A percentile compares a stretch with the other conserved stretches of the same genome.
Evolutionary conservation across 2,113 vertebrate genomes (phyloP).

Genomic region (Larimichthys polyactis): DNA sequence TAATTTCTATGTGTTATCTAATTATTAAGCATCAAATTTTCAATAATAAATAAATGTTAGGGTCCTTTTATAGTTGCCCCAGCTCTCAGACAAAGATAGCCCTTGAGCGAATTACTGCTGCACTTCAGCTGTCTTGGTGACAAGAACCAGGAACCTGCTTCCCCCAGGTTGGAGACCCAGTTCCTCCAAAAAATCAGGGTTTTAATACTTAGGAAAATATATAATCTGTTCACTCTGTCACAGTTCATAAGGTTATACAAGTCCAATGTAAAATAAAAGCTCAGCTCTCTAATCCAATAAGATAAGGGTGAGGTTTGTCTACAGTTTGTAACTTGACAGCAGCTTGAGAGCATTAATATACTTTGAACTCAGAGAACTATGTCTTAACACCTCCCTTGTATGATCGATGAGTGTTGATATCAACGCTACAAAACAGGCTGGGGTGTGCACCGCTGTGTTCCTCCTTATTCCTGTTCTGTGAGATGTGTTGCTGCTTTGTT

Average conservation of each 20-base stretch:
- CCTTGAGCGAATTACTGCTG: not conserved
- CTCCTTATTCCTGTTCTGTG: slow-evolving; percentile 56
- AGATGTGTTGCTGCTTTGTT: slow-evolving; percentile 63
- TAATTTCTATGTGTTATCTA: no score
- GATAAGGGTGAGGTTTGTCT: not conserved
- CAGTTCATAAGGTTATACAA: not conserved
- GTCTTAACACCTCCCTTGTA: slow-evolving; percentile 10
- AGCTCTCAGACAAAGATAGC: not conserved
- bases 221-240: not conserved
- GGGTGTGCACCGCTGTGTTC: slow-evolving; percentile 48
- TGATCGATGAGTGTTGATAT: slow-evolving; percentile 43
- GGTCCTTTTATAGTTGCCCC: not conserved
- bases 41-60: not conserved
- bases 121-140: slow-evolving; percentile 10
- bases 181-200: not conserved
- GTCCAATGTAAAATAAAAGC: not conserved
- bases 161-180: not conserved
- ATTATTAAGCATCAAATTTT: no score
- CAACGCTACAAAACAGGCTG: slow-evolving; percentile 5
- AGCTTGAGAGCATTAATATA: not conserved
- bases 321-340: not conserved
- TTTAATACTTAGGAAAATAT: not conserved
- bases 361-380: slow-evolving; percentile 25
- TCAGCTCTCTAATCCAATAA: not conserved
- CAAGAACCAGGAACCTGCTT: slow-evolving; percentile 1